These are phyloP conservation scores for Melolontha melolontha DNA, from an alignment of 2,888 invertebrate species.

Conservation along the genomic window DNA sequence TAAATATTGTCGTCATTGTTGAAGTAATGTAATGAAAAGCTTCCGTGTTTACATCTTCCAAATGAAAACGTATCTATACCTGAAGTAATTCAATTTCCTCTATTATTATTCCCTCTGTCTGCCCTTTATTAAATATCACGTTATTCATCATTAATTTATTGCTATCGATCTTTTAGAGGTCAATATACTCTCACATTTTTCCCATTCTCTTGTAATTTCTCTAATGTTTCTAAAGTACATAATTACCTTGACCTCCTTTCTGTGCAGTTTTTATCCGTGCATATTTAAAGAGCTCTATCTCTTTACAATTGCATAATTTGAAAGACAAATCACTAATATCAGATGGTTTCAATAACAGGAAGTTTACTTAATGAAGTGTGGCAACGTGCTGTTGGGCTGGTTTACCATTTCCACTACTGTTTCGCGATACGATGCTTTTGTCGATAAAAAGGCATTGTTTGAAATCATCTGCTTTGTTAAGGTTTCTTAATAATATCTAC, in stretches of 20 bases:
- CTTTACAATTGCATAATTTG: background rate
- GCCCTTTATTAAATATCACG: background rate
- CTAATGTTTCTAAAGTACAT: background rate
- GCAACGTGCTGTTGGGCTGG: background rate
- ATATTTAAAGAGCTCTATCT: background rate
- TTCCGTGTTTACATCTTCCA: no score
- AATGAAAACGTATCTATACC: background rate
- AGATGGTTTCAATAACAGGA: conserved; percentile 15
- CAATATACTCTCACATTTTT: conserved; percentile 18
- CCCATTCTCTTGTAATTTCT: conserved; percentile 3
- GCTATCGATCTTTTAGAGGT: conserved; percentile 17
- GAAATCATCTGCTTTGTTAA: no score
- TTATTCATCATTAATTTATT: conserved; percentile 2
- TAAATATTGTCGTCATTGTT: no score
- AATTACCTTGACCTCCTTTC: conserved; percentile 10
- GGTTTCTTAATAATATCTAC: no score
- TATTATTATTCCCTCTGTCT: no score
- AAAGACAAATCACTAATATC: background rate
- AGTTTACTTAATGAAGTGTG: background rate
- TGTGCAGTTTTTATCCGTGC: background rate
- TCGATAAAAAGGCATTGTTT: no score
- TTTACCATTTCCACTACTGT: background rate
- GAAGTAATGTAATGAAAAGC: no score
- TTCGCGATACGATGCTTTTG: background rate
- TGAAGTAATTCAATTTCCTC: no score